Percentiles rank a stretch among this genome's conserved stretches.
phyloP scores from a whole-genome alignment of 2,797 vertebrate genomes.

The Meriones psammophilus region DNA sequence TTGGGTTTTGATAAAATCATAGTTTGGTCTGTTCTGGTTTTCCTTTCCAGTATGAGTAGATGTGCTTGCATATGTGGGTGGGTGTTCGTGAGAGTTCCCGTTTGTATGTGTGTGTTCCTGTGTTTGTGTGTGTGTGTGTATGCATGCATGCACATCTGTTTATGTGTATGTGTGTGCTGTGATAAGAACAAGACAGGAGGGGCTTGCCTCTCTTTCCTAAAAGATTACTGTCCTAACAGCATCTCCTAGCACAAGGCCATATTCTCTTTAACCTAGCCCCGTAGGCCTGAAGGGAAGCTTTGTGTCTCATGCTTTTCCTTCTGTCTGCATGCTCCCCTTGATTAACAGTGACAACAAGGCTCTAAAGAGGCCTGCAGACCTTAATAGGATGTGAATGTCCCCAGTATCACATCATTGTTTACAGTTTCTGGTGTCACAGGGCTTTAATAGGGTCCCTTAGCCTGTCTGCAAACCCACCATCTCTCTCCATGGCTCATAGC shows the following conservation, averaged over 20 bases:
- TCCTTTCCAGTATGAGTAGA: background rate
- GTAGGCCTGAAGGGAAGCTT: background rate
- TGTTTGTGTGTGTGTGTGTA: background rate
- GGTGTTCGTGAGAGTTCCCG: background rate
- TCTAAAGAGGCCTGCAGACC: background rate
- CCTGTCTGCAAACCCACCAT: background rate
- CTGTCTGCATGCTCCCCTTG: conserved; percentile 32
- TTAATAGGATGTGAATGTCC: conserved; percentile 66
- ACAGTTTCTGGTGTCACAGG: conserved; percentile 35
- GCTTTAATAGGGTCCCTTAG: background rate
- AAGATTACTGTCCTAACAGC: background rate
- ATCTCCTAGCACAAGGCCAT: background rate
- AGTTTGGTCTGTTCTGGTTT: background rate
- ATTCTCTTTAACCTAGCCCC: conserved; percentile 29
- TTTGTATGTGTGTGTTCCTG: background rate
- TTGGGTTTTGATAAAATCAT: background rate
- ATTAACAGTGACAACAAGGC: conserved; percentile 66
- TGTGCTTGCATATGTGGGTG: background rate
- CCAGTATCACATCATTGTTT: conserved; percentile 41
- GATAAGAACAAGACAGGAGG: background rate
- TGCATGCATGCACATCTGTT: background rate
- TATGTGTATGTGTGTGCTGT: background rate
- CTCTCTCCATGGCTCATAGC: background rate
- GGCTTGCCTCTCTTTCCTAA: background rate
- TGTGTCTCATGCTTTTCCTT: conserved; percentile 39